A percentile compares a stretch with the other conserved stretches of the same genome.
Evolutionary conservation across 1,140 invertebrate genomes (phyloP).

Genomic region (Drosophila dunni): DNA sequence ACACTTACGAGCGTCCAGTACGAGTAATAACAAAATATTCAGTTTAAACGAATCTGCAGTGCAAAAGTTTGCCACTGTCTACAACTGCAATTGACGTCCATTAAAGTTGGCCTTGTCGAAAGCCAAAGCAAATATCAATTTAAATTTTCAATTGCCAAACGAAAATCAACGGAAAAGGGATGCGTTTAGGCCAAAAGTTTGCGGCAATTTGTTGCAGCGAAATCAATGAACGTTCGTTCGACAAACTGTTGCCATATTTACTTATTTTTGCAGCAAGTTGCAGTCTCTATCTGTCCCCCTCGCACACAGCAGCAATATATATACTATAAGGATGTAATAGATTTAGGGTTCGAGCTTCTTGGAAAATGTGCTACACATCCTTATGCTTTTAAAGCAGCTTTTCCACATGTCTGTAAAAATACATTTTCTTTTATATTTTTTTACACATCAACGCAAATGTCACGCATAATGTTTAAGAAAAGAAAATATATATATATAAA

Average conservation of each 20-base stretch:
- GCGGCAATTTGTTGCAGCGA: slow-evolving; percentile 37
- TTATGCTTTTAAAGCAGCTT: slow-evolving; percentile 30
- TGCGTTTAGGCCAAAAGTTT: slow-evolving; percentile 46
- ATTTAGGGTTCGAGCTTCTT: slow-evolving; percentile 30
- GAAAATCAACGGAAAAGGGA: slow-evolving; percentile 16
- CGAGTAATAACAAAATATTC: slow-evolving; percentile 78
- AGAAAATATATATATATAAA: slow-evolving; percentile 18
- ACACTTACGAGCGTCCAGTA: slow-evolving; percentile 56
- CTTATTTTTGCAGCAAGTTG: slow-evolving; percentile 18
- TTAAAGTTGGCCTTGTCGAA: slow-evolving; percentile 59
- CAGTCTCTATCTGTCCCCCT: neutral
- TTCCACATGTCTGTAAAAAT: slow-evolving; percentile 19
- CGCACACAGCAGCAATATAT: slow-evolving; percentile 4
- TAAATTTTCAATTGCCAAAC: slow-evolving; percentile 69
- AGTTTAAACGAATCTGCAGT: slow-evolving; percentile 64
- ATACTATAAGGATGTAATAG: slow-evolving; percentile 17
- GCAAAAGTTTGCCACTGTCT: slow-evolving; percentile 43
- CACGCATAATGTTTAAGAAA: slow-evolving; percentile 71
- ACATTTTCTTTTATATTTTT: slow-evolving; percentile 20
- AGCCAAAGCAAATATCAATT: slow-evolving; percentile 67
- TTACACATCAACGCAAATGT: slow-evolving; percentile 68
- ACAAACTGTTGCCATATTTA: slow-evolving; percentile 52
- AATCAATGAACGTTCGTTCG: slow-evolving; percentile 47
- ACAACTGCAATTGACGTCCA: slow-evolving; percentile 61
- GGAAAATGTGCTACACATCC: slow-evolving; percentile 22